Evolutionary conservation across 2,113 vertebrate genomes (phyloP).

Genomic region (Nothoprocta perdicaria): DNA sequence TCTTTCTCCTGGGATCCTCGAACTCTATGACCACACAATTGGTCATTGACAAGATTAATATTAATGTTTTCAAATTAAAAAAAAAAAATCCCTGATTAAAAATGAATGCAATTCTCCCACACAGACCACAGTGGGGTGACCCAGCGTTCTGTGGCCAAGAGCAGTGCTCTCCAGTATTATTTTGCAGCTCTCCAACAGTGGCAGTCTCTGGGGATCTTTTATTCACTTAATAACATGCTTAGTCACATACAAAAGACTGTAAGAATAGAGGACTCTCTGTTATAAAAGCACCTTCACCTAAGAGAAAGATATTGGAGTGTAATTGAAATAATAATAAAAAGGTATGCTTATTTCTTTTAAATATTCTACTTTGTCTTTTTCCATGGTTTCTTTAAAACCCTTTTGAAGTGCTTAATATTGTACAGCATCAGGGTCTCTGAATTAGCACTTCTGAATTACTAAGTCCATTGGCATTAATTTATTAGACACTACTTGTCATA

Average conservation of each 20-base stretch:
- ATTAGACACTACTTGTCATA: not conserved
- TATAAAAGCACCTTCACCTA: not conserved
- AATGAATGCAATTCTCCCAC: fast-evolving
- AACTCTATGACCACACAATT: not conserved
- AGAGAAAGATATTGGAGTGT: not conserved
- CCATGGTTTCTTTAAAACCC: not conserved
- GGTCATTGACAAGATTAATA: not conserved
- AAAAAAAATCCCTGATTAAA: not conserved
- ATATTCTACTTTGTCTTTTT: not conserved
- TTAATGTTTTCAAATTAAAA: too few species aligned
- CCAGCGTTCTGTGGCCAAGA: not conserved
- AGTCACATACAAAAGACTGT: not conserved
- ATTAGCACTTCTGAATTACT: not conserved
- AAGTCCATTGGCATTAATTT: not conserved
- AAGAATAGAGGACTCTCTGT: not conserved
- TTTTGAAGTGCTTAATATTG: not conserved
- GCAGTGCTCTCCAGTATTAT: not conserved
- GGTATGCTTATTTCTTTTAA: not conserved
- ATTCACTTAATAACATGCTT: not conserved
- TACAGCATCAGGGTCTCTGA: not conserved
- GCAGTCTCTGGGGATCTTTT: not conserved
- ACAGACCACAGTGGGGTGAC: not conserved
- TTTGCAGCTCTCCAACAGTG: not conserved
- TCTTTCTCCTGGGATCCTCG: not conserved
- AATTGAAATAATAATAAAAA: not conserved